These are phyloP conservation scores for Steinernema khuongi DNA, from an alignment of 1,140 invertebrate species.

Conservation along the genomic window DNA sequence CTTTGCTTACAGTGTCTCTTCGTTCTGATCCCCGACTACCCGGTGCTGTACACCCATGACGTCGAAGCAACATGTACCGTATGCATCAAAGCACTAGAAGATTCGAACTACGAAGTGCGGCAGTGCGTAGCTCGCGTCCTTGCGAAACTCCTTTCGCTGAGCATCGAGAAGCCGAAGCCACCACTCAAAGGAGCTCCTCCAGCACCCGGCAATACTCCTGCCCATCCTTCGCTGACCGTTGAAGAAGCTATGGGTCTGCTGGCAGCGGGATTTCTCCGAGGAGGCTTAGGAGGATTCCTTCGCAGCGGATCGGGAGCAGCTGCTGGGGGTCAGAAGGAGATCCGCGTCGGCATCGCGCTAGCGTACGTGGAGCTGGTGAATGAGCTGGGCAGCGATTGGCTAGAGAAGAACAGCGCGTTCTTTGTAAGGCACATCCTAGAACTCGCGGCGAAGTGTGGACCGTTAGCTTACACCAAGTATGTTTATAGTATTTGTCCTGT, in stretches of 20 bases:
- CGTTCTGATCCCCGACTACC: slow-evolving; percentile 79
- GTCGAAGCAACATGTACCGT: slow-evolving; percentile 80
- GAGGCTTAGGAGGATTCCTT: slow-evolving; percentile 82
- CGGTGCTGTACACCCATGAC: slow-evolving; percentile 80
- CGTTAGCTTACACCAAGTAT: slow-evolving; percentile 44
- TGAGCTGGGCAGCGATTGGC: slow-evolving; percentile 83
- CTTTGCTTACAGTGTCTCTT: slow-evolving; percentile 69
- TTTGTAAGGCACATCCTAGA: slow-evolving; percentile 84
- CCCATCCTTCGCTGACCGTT: slow-evolving; percentile 67
- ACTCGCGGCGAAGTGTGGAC: slow-evolving; percentile 68
- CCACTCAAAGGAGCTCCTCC: slow-evolving; percentile 13
- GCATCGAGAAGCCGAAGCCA: slow-evolving; percentile 28
- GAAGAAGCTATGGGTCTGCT: slow-evolving; percentile 85
- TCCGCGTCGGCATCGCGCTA: slow-evolving; percentile 74
- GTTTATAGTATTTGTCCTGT: slow-evolving; percentile 18
- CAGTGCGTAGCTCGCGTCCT: slow-evolving; percentile 83
- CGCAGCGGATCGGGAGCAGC: slow-evolving; percentile 83
- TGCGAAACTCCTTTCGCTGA: slow-evolving; percentile 63
- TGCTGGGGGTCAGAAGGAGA: slow-evolving; percentile 92
- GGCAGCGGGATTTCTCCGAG: slow-evolving; percentile 86
- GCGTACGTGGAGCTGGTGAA: slow-evolving; percentile 87
- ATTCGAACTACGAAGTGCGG: slow-evolving; percentile 86
- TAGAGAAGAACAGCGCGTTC: slow-evolving; percentile 80
- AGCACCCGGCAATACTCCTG: not conserved
- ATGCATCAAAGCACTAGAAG: slow-evolving; percentile 83